Base-by-base conservation (phyloP, 1,140 invertebrate species). In the Pissodes strobi region DNA sequence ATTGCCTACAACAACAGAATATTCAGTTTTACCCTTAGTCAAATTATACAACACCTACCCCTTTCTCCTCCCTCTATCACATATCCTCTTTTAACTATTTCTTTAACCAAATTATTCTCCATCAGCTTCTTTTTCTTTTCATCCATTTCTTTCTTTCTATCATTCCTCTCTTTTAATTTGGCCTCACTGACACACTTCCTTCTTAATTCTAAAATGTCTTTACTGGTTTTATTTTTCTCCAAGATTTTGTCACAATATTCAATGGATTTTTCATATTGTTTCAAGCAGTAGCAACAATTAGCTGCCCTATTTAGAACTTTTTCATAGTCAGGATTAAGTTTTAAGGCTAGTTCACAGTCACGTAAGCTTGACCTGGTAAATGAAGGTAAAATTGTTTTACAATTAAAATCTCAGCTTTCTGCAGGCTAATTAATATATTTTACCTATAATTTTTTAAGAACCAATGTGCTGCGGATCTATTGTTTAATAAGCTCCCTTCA, bases 391-490 rank as follows among this genome's bases (percentile, higher is more conserved):
- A n/a, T n/a, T n/a, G n/a, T n/a, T n/a, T n/a, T n/a, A n/a, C n/a
- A 46, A 38, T 48, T 12, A 30, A 15, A 21, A 8, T 13, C 5
- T 13, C 15, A 60, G 13, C 34, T 60, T 18, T 19, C 1, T 15
- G 21, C 8, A 18, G 4, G 37, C 18, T 1, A 15, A 43, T 41
- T 13, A 43, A 34, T n/a, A 46, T 17, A 13, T 21, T 23, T 65
- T 82, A 91, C 80, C 90, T 81, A 75, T 88, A 91, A 80, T 96
- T 97, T 80, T 93, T 86, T 37, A 98, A 77, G 75, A 92, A 88
- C 74, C 84, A 95, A 73, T 98, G 89, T 0, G 92, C 84, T 0
- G 95, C 92, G 4, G 94, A 90, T 74, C 97, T 83, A 74, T 99
- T 99, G 69, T 94, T 94, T 70, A 94, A 93, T 2, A 98, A 82